Conservation (phyloP, 1,140 invertebrate species). For the Catajapyx aquilonaris region DNA sequence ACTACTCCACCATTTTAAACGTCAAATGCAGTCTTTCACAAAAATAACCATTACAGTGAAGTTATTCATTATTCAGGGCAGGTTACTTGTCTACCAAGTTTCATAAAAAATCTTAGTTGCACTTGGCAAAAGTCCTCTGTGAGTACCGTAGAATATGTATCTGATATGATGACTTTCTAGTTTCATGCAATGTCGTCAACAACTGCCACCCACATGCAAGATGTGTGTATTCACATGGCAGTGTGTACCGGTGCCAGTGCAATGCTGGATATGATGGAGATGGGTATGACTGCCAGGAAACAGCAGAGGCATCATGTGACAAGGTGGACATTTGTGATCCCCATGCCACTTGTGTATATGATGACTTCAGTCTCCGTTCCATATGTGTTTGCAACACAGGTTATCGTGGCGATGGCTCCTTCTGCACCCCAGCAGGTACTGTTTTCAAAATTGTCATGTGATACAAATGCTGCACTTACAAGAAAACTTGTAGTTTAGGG, state of each 20-base stretch:
- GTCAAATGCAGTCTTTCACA: too few species aligned
- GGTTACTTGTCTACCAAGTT: too few species aligned
- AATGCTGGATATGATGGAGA: slow-evolving; percentile 56
- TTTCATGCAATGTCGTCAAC: slow-evolving; percentile 45
- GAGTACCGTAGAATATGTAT: slow-evolving; percentile 8
- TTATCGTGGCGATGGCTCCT: slow-evolving; percentile 54
- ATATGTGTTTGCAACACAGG: slow-evolving; percentile 58
- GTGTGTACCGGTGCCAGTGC: slow-evolving; percentile 52
- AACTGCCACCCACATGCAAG: slow-evolving; percentile 55
- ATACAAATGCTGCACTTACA: slow-evolving; percentile 12
- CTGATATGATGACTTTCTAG: slow-evolving; percentile 25
- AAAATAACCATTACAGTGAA: too few species aligned
- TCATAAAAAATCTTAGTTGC: too few species aligned
- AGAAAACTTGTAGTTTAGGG: slow-evolving; percentile 39
- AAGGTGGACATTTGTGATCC: slow-evolving; percentile 45
- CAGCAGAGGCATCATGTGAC: slow-evolving; percentile 38
- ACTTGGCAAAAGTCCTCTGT: neutral
- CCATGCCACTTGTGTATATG: slow-evolving; percentile 47
- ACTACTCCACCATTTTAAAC: too few species aligned
- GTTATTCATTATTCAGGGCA: too few species aligned
- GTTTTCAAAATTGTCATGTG: slow-evolving; percentile 17
- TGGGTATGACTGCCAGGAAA: slow-evolving; percentile 41
- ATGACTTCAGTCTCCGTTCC: slow-evolving; percentile 34
- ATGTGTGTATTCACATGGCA: slow-evolving; percentile 37
- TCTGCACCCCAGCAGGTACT: slow-evolving; percentile 36